Conservation (phyloP, 1,140 invertebrate genomes). For the Zaprionus nigranus region DNA sequence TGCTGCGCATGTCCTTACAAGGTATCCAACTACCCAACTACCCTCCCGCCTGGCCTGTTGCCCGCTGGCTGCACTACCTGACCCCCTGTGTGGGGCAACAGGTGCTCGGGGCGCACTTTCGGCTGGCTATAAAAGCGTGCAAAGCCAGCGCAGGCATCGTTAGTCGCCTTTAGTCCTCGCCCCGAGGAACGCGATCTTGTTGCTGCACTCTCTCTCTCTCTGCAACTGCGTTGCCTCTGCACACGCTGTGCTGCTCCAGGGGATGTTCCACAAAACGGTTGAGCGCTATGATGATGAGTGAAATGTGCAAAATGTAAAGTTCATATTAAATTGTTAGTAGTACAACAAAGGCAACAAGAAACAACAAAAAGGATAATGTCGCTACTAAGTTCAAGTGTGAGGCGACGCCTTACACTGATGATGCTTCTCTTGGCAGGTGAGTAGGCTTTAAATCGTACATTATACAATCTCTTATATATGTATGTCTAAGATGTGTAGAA, state of each 20-base stretch:
- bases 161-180: constrained; percentile 45
- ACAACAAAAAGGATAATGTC: constrained; percentile 44
- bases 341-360: constrained; percentile 4
- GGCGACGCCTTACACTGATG: constrained; percentile 41
- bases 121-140: constrained; percentile 65
- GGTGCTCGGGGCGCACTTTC: too few species aligned
- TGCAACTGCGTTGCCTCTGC: neutral
- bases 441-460: neutral
- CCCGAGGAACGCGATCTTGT: constrained; percentile 14
- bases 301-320: constrained; percentile 32
- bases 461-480: too few species aligned
- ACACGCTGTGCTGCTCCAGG: constrained; percentile 11
- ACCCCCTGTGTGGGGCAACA: constrained; percentile 52
- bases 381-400: neutral
- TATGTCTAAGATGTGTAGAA: too few species aligned
- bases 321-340: neutral
- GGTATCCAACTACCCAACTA: constrained; percentile 1
- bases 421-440: constrained; percentile 54
- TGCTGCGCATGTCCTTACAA: constrained; percentile 65
- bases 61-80: neutral
- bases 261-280: constrained; percentile 28
- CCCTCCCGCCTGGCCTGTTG: neutral
- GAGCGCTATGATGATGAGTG: neutral
- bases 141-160: constrained; percentile 24
- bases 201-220: neutral